Evolutionary conservation across 2,797 vertebrate genomes (phyloP), one percentile per base, ranked within the genome.

Genomic region (Falco biarmicus): DNA sequence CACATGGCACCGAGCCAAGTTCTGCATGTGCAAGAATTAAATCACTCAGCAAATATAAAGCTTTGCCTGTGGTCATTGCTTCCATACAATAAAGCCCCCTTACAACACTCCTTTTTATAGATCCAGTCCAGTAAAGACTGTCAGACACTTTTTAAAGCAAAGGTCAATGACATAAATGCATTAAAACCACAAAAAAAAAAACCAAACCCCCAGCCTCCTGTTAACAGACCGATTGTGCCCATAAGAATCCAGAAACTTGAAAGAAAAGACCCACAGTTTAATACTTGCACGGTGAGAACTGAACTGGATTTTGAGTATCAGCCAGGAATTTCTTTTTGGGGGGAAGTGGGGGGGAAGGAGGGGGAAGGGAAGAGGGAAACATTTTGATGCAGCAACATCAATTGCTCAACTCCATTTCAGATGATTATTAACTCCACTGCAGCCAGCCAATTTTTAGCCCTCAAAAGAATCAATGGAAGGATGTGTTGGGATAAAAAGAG

Each of bases 21-120:
- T 77, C 90, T 91, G 95, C 95, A 93, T 96, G 91, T 93, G 79
- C 91, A 97, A 97, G 97, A 98, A 97, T 98, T 97, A 97, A 98
- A 98, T 97, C 97, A 97, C 92, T 97, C 97, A 96, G 96, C 95
- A 91, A 96, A 97, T 95, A 97, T 95, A 98, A 98, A 98, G 96
- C 96, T 96, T 95, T 97, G 97, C 94, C 96, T 97, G 94, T 97
- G 94, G 96, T 97, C 97, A 97, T 93, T 97, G 96, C 96, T 94
- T 93, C 97, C 90, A 96, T 28, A 95, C 96, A 97, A 97, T 95
- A 97, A 97, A 97, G 95, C 89, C 96, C 86, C 92, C 89, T 96
- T 76, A 98, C 97, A 98, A 97, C 93, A 95, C 66, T 76, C 84
- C 76, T 96, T 98, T 98, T 98, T 96, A 98, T 90, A 81, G 93